Percentiles rank a stretch among this genome's conserved stretches.
Evolutionary conservation across 2,888 invertebrate species (phyloP).

Genomic region (Plagiodera versicolora): DNA sequence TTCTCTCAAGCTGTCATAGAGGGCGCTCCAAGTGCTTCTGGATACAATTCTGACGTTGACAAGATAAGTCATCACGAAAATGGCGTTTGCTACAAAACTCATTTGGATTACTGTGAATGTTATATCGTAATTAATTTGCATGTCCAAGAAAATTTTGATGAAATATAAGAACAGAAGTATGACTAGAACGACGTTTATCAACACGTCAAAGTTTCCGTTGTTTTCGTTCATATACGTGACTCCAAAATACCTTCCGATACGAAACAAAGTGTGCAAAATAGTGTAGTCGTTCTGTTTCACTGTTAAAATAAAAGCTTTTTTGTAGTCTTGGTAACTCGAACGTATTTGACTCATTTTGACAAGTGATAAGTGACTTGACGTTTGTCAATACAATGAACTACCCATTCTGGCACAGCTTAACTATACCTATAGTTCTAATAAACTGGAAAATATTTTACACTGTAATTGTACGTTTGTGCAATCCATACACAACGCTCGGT

Average conservation of each 20-base stretch:
- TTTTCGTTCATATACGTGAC: not conserved
- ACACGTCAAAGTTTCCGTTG: not conserved
- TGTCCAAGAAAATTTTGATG: not conserved
- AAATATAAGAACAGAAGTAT: not conserved
- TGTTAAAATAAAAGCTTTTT: not conserved
- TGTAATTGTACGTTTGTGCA: too few relatives aligned
- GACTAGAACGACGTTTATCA: not conserved
- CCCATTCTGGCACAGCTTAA: too few relatives aligned
- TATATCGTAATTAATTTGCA: too few relatives aligned
- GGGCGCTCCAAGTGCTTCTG: not conserved
- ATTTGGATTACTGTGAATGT: not conserved
- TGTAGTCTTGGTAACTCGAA: not conserved
- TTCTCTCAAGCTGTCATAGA: not conserved
- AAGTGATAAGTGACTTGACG: not conserved
- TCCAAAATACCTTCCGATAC: not conserved
- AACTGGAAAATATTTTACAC: too few relatives aligned
- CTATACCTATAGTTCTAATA: too few relatives aligned
- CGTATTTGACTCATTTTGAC: not conserved
- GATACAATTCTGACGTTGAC: not conserved
- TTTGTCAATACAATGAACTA: too few relatives aligned
- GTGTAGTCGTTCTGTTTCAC: not conserved
- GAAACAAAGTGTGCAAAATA: not conserved
- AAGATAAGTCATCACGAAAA: not conserved
- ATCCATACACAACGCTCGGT: too few relatives aligned
- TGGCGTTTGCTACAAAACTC: not conserved